Percentiles rank a stretch among this genome's conserved stretches.
Evolutionary conservation across 2,888 invertebrate species (phyloP).

Genomic region (Agelastica alni): DNA sequence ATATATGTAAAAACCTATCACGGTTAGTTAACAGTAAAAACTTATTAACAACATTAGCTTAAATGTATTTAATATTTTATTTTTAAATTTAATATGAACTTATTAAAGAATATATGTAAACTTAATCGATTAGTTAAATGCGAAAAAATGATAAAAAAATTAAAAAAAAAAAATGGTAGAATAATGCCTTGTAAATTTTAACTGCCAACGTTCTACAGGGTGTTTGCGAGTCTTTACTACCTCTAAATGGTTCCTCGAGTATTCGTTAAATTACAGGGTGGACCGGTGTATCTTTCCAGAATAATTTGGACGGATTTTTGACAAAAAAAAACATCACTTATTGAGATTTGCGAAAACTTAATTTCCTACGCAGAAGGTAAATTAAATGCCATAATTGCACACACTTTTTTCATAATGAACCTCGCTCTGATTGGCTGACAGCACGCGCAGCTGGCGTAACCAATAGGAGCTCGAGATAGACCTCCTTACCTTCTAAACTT

Average conservation of each 20-base stretch:
- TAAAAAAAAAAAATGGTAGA: not conserved
- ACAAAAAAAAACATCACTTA: not conserved
- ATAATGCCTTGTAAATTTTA: not conserved
- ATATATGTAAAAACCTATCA: no score
- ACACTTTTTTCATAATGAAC: no score
- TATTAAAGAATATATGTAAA: no score
- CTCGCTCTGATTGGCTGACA: no score
- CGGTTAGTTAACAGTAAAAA: conserved; percentile 5
- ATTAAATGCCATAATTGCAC: no score
- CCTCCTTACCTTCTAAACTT: no score
- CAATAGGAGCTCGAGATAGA: no score
- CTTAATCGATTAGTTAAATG: no score
- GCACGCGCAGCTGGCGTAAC: no score
- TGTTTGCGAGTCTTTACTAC: conserved; percentile 2
- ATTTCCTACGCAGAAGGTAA: no score
- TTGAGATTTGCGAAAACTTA: no score
- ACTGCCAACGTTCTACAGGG: not conserved
- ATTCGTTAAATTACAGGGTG: not conserved
- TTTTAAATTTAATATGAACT: conserved; percentile 1
- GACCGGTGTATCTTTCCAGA: not conserved
- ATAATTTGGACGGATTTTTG: not conserved
- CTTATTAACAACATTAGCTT: conserved; percentile 9
- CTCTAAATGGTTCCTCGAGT: conserved; percentile 16
- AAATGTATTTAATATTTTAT: conserved; percentile 9
- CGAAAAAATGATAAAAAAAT: not conserved